Percentiles rank a stretch among this genome's conserved stretches.
phyloP scores from a whole-genome alignment of 2,113 vertebrate species.

The Probosciger aterrimus region DNA sequence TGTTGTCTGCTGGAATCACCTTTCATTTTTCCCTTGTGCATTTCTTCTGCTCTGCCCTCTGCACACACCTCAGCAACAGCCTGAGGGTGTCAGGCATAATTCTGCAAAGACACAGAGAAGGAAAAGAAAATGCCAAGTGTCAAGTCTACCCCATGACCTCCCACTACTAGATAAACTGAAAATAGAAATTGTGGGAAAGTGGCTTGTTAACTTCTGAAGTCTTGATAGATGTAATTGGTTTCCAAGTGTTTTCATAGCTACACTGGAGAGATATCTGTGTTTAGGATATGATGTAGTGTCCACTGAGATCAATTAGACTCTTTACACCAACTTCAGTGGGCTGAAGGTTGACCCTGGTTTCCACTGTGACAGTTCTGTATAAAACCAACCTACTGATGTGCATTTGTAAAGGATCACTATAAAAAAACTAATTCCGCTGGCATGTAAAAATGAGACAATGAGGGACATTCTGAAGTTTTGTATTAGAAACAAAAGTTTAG shows the following conservation, averaged over 20 bases:
- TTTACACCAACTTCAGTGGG: neutral
- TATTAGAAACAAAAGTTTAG: neutral
- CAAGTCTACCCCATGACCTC: neutral
- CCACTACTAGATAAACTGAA: neutral
- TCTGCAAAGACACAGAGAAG: neutral
- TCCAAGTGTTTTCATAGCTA: neutral
- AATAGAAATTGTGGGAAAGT: neutral
- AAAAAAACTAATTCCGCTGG: neutral
- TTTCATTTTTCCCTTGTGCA: constrained; percentile 15
- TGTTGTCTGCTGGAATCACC: constrained; percentile 36
- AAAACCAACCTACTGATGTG: neutral
- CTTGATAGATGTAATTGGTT: neutral
- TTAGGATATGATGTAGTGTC: neutral
- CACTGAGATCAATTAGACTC: neutral
- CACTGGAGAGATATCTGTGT: fast-evolving
- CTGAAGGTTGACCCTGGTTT: neutral
- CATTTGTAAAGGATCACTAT: neutral
- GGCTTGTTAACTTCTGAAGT: neutral
- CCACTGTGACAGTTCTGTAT: neutral
- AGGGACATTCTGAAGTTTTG: neutral
- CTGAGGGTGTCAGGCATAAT: neutral
- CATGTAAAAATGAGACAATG: neutral
- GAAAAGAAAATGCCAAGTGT: constrained; percentile 18
- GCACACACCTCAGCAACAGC: neutral
- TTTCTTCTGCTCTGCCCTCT: constrained; percentile 4